Evolutionary conservation across 2,888 invertebrate genomes (phyloP), one percentile per base, ranked within the genome.

Genomic region (Drosophila pullipes): DNA sequence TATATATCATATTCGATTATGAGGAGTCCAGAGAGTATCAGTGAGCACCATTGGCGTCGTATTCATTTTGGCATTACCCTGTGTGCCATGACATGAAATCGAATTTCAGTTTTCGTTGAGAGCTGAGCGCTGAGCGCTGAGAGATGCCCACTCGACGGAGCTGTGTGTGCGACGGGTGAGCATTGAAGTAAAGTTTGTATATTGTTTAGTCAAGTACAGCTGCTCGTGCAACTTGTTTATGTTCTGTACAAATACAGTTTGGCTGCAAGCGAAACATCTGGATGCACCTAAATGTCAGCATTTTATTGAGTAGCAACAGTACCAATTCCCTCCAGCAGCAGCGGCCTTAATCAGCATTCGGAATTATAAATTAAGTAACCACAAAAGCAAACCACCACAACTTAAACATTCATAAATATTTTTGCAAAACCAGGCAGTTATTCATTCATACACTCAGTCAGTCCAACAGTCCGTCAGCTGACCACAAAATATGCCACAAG

Each of bases 171-270:
- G 37, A 16, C 25, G 22, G 47, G 47, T 76, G 64, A 64, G 62
- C 60, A 85, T 72, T 76, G 70, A 64, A 73, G 72, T 69, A 55
- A 78, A 90, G 81, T 73, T 90, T 89, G 73, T 83, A 89, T 76
- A 90, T 89, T 85, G 85, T 89, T 85, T 75, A 85, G 89, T 89
- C 89, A 85, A 90, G 91, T 86, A 89, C 89, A 90, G 87, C 84
- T 89, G 89, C 59, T 89, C 70, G 70, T 76, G 69, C 72, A 83
- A 74, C 82, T 89, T 89, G 84, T 74, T 89, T 89, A 78, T 83
- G 89, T 75, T 64, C 81, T 39, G 69, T n/a, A 57, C 67, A 88
- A 90, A 85, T 88, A 74, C 62, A 76, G 68, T 71, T 85, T 82
- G 74, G 64, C 75, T 53, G 68, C 60, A 28, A 37, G 50, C n/a